Base-by-base conservation (phyloP, 2,888 invertebrate genomes). In the Muschampia staudingeri region DNA sequence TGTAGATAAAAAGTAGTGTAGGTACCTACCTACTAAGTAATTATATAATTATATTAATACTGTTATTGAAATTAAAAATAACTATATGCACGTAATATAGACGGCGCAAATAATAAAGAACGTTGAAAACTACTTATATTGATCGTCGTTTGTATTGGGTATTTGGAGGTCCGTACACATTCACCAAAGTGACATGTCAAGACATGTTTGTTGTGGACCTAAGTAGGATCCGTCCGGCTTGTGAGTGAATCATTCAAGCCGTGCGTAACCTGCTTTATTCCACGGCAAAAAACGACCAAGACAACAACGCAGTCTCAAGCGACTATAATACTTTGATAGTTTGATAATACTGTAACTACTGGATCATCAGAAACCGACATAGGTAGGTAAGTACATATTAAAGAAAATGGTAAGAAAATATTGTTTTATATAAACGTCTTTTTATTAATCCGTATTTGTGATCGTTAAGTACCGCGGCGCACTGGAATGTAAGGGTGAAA, bases 191-290 rank as follows among this genome's bases (percentile, higher is more conserved):
- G 56, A 67, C 76, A 67, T 67, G 76, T 76, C 44, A 16, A 12
- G 67, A 76, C 76, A 76, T 67, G 73, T 82, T 84, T 78, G 25
- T 42, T 76, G 78, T 81, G 82, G 70, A 16, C 67, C 67, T 86
- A 89, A 89, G 89, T 88, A 88, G 89, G 87, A 87, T 79, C 82
- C 84, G 83, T 89, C 81, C 87, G 86, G 82, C 88, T 89, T 88
- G 84, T 61, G 34, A 52, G 82, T 48, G 37, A 48, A 48, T 44
- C 83, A 56, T 56, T 56, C 19, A 87, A 89, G 85, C 81, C 83
- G 83, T 30, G 71, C 78, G 82, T 48, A 69, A 30, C 85, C 88
- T 90, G 80, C 85, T 89, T 85, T 30, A 76, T 80, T 82, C 76
- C 76, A 76, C 80, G 25, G 19, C 56, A 56, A 56, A 56, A 56